Base-by-base conservation (phyloP, 2,888 invertebrate genomes). In the Lymantria dispar region DNA sequence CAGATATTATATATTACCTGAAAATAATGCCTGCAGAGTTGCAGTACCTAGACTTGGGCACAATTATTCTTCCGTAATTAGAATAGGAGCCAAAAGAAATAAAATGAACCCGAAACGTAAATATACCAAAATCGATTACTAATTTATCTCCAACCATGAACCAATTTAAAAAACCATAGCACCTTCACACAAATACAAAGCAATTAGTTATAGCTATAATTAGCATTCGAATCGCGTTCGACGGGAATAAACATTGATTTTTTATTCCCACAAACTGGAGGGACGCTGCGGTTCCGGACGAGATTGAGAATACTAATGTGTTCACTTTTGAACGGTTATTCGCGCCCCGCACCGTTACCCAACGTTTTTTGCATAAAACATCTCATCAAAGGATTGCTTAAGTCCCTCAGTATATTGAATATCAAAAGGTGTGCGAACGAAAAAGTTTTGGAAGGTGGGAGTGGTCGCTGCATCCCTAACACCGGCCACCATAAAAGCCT, bases 341-440 rank as follows among this genome's bases (percentile, higher is more conserved):
- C 85, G 85, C 89, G 84, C 88, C 85, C 84, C 78, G 83, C 78
- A 87, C 85, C 81, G 83, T 73, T 33, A 61, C 77, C 80, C 88
- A 83, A 88, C 91, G 90, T 91, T 90, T 91, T 91, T 90, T 90
- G 90, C 91, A 91, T 91, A 91, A 91, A 90, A 90, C 89, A 91
- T 91, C 90, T 90, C 91, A 91, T 91, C 91, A 91, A 90, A 91
- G 90, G 91, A 89, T 90, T 90, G 90, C 87, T 87, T 77, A 83
- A 87, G 82, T 76, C 79, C 83, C 85, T 64, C 76, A 83, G 85
- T 91, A 91, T 90, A 91, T 91, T 91, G 88, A 91, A 91, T 91
- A 90, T 90, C 87, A 91, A 91, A 91, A 89, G 88, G 87, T 88
- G 83, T 78, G 81, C 83, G 77, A 76, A 73, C 76, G 83, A 74